A percentile compares a stretch with the other conserved stretches of the same genome.
Evolutionary conservation across 1,140 invertebrate genomes (phyloP).

Genomic region (Drosophila pseudoananassae): DNA sequence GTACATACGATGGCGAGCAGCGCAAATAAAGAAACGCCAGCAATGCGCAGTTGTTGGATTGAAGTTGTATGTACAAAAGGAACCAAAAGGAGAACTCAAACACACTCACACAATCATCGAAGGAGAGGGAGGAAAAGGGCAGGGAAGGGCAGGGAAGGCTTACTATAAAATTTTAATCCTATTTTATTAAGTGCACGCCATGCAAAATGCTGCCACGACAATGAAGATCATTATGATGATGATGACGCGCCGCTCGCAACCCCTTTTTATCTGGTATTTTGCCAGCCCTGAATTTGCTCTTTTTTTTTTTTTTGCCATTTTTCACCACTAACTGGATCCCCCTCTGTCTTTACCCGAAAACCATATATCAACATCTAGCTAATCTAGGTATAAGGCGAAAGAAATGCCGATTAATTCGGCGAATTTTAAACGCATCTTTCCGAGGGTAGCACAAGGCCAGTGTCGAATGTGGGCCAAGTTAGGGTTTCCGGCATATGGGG

Average conservation of each 20-base stretch:
- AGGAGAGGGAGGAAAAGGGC: background rate
- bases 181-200: slow-evolving; percentile 78
- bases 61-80: slow-evolving; percentile 37
- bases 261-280: slow-evolving; percentile 32
- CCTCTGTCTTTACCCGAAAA: slow-evolving; percentile 3
- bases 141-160: background rate
- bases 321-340: slow-evolving; percentile 21
- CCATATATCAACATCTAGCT: slow-evolving; percentile 36
- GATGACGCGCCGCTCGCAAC: slow-evolving; percentile 44
- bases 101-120: slow-evolving; percentile 9
- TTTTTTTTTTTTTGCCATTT: slow-evolving; percentile 22
- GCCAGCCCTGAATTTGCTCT: slow-evolving; percentile 35
- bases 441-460: background rate
- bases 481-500: background rate
- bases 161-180: slow-evolving; percentile 79
- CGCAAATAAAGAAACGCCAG: slow-evolving; percentile 46
- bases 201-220: slow-evolving; percentile 49
- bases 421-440: slow-evolving; percentile 20
- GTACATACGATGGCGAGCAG: slow-evolving; percentile 12
- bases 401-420: slow-evolving; percentile 31
- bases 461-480: slow-evolving; percentile 14
- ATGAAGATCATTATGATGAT: slow-evolving; percentile 54
- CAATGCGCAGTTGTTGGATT: slow-evolving; percentile 59
- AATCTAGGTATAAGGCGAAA: slow-evolving; percentile 40
- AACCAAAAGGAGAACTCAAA: slow-evolving; percentile 14